These are phyloP conservation scores for Ichneumon xanthorius DNA, from an alignment of 2,888 invertebrate genomes.

Conservation along the genomic window DNA sequence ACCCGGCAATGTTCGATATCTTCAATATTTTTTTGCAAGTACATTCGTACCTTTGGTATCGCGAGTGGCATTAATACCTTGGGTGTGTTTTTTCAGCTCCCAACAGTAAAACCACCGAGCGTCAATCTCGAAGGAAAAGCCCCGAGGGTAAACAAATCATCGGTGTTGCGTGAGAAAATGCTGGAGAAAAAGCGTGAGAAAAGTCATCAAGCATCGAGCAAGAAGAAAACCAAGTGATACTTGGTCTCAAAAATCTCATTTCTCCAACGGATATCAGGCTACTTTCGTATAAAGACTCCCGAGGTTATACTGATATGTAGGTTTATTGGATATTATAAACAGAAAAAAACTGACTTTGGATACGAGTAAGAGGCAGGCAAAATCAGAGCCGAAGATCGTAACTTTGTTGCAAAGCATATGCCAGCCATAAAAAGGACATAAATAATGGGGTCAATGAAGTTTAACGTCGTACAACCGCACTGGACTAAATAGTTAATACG, in stretches of 20 bases:
- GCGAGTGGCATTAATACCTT: too few relatives aligned
- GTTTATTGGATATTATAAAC: not conserved
- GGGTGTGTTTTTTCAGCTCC: conserved; percentile 24
- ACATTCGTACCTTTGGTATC: not conserved
- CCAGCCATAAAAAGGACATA: not conserved
- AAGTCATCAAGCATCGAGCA: not conserved
- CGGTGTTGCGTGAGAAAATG: conserved; percentile 29
- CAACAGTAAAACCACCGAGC: conserved; percentile 35
- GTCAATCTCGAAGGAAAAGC: conserved; percentile 40
- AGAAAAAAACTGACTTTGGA: not conserved
- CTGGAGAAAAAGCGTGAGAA: conserved; percentile 17
- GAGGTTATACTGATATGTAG: not conserved
- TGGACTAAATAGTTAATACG: not conserved
- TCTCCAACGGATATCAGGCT: not conserved
- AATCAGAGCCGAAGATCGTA: not conserved
- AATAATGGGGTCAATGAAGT: not conserved
- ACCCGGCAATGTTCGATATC: conserved; percentile 52
- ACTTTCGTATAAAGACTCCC: not conserved
- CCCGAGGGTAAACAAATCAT: conserved; percentile 2
- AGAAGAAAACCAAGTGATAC: conserved; percentile 24
- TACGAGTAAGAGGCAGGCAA: not conserved
- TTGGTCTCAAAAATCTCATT: not conserved
- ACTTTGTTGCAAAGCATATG: not conserved
- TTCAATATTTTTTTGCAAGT: not conserved
- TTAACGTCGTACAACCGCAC: not conserved